Base-by-base conservation (phyloP, 2,797 vertebrate species). In the Vultur gryphus region DNA sequence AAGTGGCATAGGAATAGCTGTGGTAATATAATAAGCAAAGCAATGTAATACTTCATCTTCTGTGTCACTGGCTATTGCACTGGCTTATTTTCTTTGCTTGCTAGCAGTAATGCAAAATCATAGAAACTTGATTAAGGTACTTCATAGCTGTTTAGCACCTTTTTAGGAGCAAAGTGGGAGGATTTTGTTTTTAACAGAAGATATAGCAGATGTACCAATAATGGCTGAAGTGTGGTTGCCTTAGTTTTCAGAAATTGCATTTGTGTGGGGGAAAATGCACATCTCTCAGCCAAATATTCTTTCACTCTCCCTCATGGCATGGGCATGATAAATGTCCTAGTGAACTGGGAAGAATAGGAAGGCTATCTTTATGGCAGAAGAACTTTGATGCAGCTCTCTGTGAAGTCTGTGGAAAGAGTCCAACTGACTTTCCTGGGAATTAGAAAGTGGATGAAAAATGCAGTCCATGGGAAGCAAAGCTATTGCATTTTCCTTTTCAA, bases 401-500 rank as follows among this genome's bases (percentile, higher is more conserved):
- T 88, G 49, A 85, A 71, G 59, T 58, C 72, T 84, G 28, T 91
- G 80, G 55, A 93, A 77, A 70, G 20, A 52, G 49, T 92, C 59
- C 70, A 87, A 16, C 57, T 3, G 3, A 48, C 64, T 93, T 89
- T 39, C 64, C 57, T 77, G 71, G 67, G 59, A 93, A 84, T 69
- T 87, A 88, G 11, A 85, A 73, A 85, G 37, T 77, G 31, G 21
- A 52, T 85, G 44, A 84, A 89, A 95, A 89, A 41, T 6, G 3
- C 16, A 75, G 18, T 62, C 41, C 26, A 43, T 54, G 20, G 57
- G 73, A 94, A 86, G 58, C 6, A 84, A 83, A 87, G 37, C 31
- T 94, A 61, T 65, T 84, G 67, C n/a, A 39, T 67, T 94, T 93
- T 89, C 46, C 46, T 80, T 89, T 87, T 90, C 49, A 89, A 4